phyloP scores from a whole-genome alignment of 2,888 invertebrate genomes.

The Drosophila fulvimacula region DNA sequence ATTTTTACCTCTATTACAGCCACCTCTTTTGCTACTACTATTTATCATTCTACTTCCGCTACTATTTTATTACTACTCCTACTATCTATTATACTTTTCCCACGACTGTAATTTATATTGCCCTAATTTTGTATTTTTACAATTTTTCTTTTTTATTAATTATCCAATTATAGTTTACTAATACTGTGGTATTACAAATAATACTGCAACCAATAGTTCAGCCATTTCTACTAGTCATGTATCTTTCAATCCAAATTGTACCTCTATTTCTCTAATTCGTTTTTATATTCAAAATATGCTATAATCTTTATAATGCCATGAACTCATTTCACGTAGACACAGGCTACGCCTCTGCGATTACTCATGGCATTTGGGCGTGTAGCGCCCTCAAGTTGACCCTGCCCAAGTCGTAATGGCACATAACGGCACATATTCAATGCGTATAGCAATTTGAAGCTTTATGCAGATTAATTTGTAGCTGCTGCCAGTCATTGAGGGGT shows the following conservation, averaged over 20 bases:
- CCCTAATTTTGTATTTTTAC: too few species aligned
- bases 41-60: background rate
- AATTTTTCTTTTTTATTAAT: too few species aligned
- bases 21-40: background rate
- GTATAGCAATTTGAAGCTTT: constrained; percentile 44
- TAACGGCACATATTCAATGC: background rate
- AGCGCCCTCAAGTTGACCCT: constrained; percentile 32
- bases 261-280: background rate
- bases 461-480: constrained; percentile 61
- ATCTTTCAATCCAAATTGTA: background rate
- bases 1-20: too few species aligned
- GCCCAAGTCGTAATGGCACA: constrained; percentile 23
- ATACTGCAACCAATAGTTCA: background rate
- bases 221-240: background rate
- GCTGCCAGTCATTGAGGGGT: constrained; percentile 39
- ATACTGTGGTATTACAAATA: background rate
- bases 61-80: background rate
- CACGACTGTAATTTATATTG: too few species aligned
- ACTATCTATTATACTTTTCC: background rate
- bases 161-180: too few species aligned
- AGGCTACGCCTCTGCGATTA: constrained; percentile 26
- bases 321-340: constrained; percentile 20
- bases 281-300: background rate
- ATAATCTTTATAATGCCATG: background rate
- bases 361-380: constrained; percentile 14